phyloP scores from a whole-genome alignment of 2,888 invertebrate species.

The Pristionchus maxplancki region DNA sequence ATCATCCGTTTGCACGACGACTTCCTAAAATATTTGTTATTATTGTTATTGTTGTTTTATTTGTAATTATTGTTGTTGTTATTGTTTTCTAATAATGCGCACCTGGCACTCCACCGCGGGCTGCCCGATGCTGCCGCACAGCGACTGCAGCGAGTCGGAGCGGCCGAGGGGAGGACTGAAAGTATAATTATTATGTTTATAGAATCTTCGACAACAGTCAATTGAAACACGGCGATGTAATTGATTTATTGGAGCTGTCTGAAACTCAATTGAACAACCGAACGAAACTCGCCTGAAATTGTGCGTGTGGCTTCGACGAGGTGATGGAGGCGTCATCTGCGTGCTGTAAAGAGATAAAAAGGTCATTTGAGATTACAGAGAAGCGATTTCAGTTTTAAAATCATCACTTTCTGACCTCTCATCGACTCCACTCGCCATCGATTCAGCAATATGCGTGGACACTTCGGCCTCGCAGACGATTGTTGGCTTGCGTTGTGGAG shows the following conservation, averaged over 20 bases:
- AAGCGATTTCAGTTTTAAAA: no score
- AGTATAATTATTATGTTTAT: neutral
- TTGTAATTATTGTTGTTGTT: no score
- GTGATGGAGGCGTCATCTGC: conserved; percentile 37
- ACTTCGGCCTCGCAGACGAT: conserved; percentile 49
- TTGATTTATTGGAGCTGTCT: neutral
- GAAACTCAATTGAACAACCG: neutral
- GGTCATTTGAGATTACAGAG: no score
- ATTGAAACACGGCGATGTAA: neutral
- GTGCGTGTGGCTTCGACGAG: neutral
- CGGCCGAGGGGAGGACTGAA: conserved; percentile 41
- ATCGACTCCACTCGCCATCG: neutral
- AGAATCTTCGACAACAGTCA: no score
- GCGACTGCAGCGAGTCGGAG: conserved; percentile 46
- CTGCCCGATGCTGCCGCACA: conserved; percentile 28
- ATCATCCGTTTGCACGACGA: conserved; percentile 77
- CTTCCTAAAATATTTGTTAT: conserved; percentile 61
- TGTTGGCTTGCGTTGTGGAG: conserved; percentile 35
- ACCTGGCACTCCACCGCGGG: neutral
- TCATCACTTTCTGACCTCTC: neutral
- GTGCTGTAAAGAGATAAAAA: conserved; percentile 47
- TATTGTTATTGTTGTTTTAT: no score
- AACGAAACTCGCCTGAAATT: neutral
- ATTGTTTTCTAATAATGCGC: no score
- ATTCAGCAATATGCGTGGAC: neutral